Conservation (phyloP, 2,113 vertebrate genomes). For the Melanotaenia duboulayi region DNA sequence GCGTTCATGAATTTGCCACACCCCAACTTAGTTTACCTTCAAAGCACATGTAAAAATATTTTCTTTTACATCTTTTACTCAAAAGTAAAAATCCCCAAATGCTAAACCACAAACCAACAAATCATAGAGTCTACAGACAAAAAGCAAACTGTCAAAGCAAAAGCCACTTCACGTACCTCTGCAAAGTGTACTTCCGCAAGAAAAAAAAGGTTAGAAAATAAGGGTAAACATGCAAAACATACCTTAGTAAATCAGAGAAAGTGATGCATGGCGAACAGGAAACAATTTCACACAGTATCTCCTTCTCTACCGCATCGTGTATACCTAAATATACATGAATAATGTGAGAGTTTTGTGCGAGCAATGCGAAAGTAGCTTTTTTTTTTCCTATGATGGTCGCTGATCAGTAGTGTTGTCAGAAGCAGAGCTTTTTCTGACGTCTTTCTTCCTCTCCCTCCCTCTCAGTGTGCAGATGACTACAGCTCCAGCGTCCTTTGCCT, state of each 20-base stretch:
- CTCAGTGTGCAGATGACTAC: slow-evolving; percentile 73
- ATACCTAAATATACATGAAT: slow-evolving; percentile 56
- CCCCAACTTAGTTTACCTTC: slow-evolving; percentile 64
- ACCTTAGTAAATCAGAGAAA: slow-evolving; percentile 82
- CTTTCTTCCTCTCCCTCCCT: slow-evolving; percentile 80
- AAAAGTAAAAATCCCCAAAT: slow-evolving; percentile 57
- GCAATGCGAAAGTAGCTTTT: slow-evolving; percentile 71
- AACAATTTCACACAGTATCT: slow-evolving; percentile 66
- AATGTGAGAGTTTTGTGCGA: slow-evolving; percentile 61
- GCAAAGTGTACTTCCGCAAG: slow-evolving; percentile 66
- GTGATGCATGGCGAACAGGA: slow-evolving; percentile 68
- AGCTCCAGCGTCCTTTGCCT: slow-evolving; percentile 76
- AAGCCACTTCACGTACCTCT: slow-evolving; percentile 57
- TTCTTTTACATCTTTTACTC: slow-evolving; percentile 10
- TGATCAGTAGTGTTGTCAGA: slow-evolving; percentile 74
- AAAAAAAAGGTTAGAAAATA: slow-evolving; percentile 75
- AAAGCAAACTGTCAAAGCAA: slow-evolving; percentile 71
- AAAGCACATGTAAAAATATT: slow-evolving; percentile 42
- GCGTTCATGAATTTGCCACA: slow-evolving; percentile 70
- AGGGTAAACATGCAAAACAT: slow-evolving; percentile 82
- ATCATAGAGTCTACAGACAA: slow-evolving; percentile 54
- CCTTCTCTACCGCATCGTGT: slow-evolving; percentile 51
- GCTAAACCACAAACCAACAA: slow-evolving; percentile 61
- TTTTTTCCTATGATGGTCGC: slow-evolving; percentile 69
- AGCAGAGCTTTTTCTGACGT: slow-evolving; percentile 78